Evolutionary conservation across 2,113 vertebrate genomes (phyloP).

Genomic region (Prochilodus magdalenae): DNA sequence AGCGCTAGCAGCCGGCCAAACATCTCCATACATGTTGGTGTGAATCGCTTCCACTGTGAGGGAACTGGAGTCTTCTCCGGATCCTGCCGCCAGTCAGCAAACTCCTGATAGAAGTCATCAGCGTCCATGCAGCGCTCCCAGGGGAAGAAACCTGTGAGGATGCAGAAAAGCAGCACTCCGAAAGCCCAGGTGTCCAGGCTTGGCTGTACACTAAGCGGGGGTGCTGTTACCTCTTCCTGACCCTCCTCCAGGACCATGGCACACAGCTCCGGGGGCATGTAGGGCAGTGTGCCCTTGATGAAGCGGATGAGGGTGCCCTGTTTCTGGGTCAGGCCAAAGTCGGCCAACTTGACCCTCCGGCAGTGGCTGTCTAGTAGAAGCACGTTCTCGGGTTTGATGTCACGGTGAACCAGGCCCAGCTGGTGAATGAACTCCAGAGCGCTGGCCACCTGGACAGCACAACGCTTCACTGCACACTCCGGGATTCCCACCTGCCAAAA

Average conservation of each 20-base stretch:
- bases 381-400: slow-evolving; percentile 93
- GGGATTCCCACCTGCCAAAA: slow-evolving; percentile 86
- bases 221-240: slow-evolving; percentile 69
- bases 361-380: slow-evolving; percentile 86
- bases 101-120: slow-evolving; percentile 92
- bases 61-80: slow-evolving; percentile 74
- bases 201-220: slow-evolving; percentile 83
- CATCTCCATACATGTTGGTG: slow-evolving; percentile 80
- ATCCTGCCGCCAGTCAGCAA: slow-evolving; percentile 79
- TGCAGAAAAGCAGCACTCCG: slow-evolving; percentile 90
- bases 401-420: slow-evolving; percentile 88
- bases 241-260: slow-evolving; percentile 67
- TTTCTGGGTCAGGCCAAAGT: slow-evolving; percentile 91
- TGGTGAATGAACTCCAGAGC: slow-evolving; percentile 92
- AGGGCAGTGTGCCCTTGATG: slow-evolving; percentile 87
- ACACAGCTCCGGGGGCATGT: slow-evolving; percentile 90
- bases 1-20: slow-evolving; percentile 83
- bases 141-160: slow-evolving; percentile 93
- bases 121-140: slow-evolving; percentile 85
- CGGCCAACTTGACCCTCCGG: slow-evolving; percentile 85
- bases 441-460: slow-evolving; percentile 83
- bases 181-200: slow-evolving; percentile 93
- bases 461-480: slow-evolving; percentile 81
- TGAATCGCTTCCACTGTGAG: slow-evolving; percentile 85
- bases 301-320: slow-evolving; percentile 87